Percentiles rank a stretch among this genome's conserved stretches.
Conservation (phyloP, 2,113 vertebrate species). For the Poecile atricapillus region DNA sequence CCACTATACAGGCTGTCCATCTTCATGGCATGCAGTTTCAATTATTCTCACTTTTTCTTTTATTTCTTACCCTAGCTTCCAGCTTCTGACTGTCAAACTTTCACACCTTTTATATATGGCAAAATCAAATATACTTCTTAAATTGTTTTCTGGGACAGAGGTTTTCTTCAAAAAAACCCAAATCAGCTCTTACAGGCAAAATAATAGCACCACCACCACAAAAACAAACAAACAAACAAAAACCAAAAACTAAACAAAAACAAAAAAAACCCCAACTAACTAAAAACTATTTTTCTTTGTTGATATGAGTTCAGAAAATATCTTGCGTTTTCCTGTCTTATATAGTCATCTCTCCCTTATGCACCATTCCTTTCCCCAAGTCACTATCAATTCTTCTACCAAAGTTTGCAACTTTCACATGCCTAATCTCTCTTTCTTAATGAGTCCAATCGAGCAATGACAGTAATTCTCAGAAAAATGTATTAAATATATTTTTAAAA, state of each 20-base stretch:
- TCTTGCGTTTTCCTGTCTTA: neutral
- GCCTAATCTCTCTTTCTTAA: neutral
- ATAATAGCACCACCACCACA: fast-evolving
- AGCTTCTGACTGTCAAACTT: neutral
- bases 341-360: neutral
- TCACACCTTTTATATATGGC: neutral
- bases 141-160: neutral
- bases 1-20: neutral
- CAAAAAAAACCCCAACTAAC: fast-evolving
- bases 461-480: neutral
- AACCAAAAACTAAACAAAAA: too few species aligned
- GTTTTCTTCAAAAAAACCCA: neutral
- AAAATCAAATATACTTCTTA: neutral
- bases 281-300: fast-evolving
- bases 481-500: neutral
- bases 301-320: neutral
- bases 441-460: fast-evolving
- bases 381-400: neutral
- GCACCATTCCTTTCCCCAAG: neutral
- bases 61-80: neutral
- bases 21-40: neutral
- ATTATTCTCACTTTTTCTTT: neutral
- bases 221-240: neutral
- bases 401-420: neutral
- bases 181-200: neutral